phyloP scores from a whole-genome alignment of 2,797 vertebrate genomes.

The Spondyliosoma cantharus region DNA sequence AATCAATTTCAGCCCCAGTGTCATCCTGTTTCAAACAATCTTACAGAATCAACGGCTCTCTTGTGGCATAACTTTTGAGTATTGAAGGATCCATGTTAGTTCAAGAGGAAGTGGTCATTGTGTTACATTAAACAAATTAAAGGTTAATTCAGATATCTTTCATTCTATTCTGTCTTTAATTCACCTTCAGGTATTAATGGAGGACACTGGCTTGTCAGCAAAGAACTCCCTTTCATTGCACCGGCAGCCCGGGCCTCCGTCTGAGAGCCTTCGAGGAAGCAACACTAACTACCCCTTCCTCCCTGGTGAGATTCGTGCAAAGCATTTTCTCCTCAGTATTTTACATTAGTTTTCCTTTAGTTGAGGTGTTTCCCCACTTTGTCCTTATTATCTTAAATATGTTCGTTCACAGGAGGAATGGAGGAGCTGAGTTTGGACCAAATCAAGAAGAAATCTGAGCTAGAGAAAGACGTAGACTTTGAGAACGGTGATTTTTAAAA shows the following conservation, averaged over 20 bases:
- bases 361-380: background rate
- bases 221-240: conserved; percentile 93
- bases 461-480: conserved; percentile 91
- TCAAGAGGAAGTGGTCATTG: background rate
- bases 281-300: conserved; percentile 93
- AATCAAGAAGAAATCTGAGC: conserved; percentile 85
- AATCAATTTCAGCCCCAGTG: background rate
- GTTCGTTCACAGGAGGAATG: conserved; percentile 86
- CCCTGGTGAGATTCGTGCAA: conserved; percentile 82
- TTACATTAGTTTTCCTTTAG: background rate
- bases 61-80: background rate
- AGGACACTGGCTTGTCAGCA: conserved; percentile 88
- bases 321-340: background rate
- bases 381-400: background rate
- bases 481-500: conserved; percentile 83
- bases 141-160: background rate
- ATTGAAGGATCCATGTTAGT: background rate
- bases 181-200: conserved; percentile 78
- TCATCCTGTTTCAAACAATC: background rate
- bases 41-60: background rate
- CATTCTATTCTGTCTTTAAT: background rate
- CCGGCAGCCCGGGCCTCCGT: conserved; percentile 88
- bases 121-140: background rate
- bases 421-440: conserved; percentile 92
- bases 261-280: conserved; percentile 90